Conservation (phyloP, 1,140 invertebrate genomes). For the Rhyacophila brunnea region DNA sequence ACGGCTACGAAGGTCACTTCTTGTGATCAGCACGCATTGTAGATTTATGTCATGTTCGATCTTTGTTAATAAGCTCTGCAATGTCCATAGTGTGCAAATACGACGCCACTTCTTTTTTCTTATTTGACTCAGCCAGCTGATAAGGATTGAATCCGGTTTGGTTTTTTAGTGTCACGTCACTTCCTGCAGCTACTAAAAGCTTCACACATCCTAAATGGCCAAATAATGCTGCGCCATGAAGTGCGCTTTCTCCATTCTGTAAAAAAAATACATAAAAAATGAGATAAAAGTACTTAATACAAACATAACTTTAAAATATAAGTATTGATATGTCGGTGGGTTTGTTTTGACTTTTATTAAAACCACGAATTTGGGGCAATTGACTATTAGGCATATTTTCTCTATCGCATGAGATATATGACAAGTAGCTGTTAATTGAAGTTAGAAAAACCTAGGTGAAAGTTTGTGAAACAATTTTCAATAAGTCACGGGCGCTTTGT, state of each 20-base stretch:
- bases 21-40: slow-evolving; percentile 22
- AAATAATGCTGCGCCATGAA: slow-evolving; percentile 87
- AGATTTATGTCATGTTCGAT: slow-evolving; percentile 22
- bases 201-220: slow-evolving; percentile 79
- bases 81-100: slow-evolving; percentile 51
- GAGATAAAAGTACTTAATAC: no score
- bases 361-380: no score
- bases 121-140: slow-evolving; percentile 62
- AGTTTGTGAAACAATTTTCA: no score
- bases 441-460: no score
- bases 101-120: slow-evolving; percentile 57
- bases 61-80: slow-evolving; percentile 28
- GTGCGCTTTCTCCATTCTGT: slow-evolving; percentile 87
- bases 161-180: slow-evolving; percentile 66
- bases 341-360: no score
- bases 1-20: neutral
- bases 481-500: no score
- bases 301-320: no score
- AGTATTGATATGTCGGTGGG: no score
- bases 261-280: no score
- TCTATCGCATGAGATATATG: no score
- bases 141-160: slow-evolving; percentile 67
- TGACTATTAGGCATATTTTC: no score
- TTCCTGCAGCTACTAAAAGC: slow-evolving; percentile 71
- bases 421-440: no score